Evolutionary conservation across 2,797 vertebrate genomes (phyloP).

Genomic region (Mionectes olivaceus): DNA sequence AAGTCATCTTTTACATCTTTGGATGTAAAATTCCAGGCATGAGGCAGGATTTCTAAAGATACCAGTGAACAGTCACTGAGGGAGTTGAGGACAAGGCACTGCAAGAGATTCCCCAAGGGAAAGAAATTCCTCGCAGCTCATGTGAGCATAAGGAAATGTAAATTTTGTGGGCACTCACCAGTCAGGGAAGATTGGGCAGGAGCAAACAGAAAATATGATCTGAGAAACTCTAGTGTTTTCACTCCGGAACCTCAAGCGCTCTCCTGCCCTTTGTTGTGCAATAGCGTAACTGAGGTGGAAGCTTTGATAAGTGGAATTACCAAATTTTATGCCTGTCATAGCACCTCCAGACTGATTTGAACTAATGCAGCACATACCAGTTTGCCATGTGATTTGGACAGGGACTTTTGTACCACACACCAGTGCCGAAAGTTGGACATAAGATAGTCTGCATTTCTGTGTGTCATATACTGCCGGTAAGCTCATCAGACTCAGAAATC

Average conservation of each 20-base stretch:
- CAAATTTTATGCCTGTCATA: fast-evolving
- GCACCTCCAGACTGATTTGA: neutral
- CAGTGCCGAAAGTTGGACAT: fast-evolving
- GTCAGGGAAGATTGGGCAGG: neutral
- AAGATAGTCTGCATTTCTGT: neutral
- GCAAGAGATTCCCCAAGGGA: neutral
- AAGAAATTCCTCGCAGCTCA: neutral
- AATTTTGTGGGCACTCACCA: neutral
- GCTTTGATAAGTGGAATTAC: neutral
- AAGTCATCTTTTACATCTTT: neutral
- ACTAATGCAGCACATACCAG: neutral
- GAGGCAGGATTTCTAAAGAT: neutral
- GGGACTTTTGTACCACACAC: neutral
- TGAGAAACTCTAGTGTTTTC: neutral
- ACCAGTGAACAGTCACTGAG: neutral
- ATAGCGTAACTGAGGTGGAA: neutral
- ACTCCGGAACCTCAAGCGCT: neutral
- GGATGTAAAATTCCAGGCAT: neutral
- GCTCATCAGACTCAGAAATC: neutral
- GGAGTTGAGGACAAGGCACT: neutral
- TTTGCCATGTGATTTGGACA: neutral
- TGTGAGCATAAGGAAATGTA: neutral
- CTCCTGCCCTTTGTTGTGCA: neutral
- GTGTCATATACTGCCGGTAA: neutral
- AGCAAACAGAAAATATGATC: neutral